These are phyloP conservation scores for Schizopygopsis pylzovi DNA, from an alignment of 2,797 vertebrate genomes.

Conservation along the genomic window DNA sequence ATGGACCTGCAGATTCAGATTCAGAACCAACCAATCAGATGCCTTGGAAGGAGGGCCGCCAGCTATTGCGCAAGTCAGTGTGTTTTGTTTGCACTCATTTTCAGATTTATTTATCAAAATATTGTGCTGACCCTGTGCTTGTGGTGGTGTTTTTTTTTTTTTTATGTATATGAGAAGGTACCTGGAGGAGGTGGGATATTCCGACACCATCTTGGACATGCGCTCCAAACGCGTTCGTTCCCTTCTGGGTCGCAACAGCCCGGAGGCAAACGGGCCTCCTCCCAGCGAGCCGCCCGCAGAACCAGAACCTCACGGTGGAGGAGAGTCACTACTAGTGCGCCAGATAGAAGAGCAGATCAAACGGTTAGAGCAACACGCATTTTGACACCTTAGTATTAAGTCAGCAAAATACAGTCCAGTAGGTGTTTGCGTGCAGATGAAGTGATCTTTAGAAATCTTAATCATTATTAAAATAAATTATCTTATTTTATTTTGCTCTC, in stretches of 20 bases:
- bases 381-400: background rate
- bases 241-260: conserved; percentile 84
- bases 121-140: background rate
- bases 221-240: conserved; percentile 88
- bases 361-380: conserved; percentile 74
- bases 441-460: background rate
- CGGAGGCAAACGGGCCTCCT: conserved; percentile 82
- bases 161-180: conserved; percentile 74
- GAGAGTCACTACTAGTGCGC: conserved; percentile 85
- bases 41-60: conserved; percentile 92
- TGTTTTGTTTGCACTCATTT: background rate
- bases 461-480: background rate
- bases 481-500: background rate
- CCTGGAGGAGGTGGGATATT: conserved; percentile 91
- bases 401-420: background rate
- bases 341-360: conserved; percentile 94
- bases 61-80: conserved; percentile 90
- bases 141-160: background rate
- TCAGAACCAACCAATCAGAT: conserved; percentile 85
- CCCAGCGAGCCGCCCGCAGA: conserved; percentile 71
- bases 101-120: background rate
- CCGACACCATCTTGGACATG: conserved; percentile 91
- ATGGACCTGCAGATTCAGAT: conserved; percentile 84
- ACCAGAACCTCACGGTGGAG: conserved; percentile 71
- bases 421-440: background rate